phyloP scores from a whole-genome alignment of 2,113 vertebrate genomes.

The Mus musculus region GRCm39 chr16:43195001-43195500 shows the following conservation, averaged over 20 bases:
- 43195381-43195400: slow-evolving; percentile 5
- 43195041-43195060: background rate
- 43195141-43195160: background rate
- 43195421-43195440: slow-evolving; percentile 7
- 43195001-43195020: slow-evolving; percentile 50
- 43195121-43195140: slow-evolving; percentile 48
- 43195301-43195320: background rate
- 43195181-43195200: background rate
- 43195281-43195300: background rate
- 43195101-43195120: background rate
- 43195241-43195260: background rate
- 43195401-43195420: background rate
- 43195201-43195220: background rate
- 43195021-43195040: slow-evolving; percentile 17
- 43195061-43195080: background rate
- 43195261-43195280: background rate
- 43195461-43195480: slow-evolving; percentile 34
- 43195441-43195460: slow-evolving; percentile 25
- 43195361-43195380: background rate
- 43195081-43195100: slow-evolving; percentile 9
- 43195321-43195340: background rate
- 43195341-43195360: background rate
- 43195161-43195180: slow-evolving; percentile 42
- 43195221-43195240: slow-evolving; percentile 9
- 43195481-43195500: background rate